phyloP scores from a whole-genome alignment of 1,140 invertebrate species.

The Gyrodactylus salaris region DNA sequence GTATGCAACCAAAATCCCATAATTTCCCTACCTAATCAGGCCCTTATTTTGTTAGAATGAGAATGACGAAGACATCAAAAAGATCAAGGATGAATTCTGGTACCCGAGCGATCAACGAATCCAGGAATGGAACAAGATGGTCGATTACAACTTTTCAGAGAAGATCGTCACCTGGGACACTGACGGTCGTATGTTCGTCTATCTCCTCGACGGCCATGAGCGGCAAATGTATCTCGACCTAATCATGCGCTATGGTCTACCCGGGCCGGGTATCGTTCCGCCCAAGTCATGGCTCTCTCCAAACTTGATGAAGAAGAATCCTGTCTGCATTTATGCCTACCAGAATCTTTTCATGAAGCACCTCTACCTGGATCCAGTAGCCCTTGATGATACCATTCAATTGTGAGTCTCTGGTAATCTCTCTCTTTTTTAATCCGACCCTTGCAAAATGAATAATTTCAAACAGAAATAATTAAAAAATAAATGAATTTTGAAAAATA shows the following conservation, averaged over 20 bases:
- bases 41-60: background rate
- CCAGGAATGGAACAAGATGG: background rate
- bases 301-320: background rate
- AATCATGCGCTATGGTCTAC: background rate
- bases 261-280: background rate
- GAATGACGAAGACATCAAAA: background rate
- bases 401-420: too few species aligned
- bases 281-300: background rate
- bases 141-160: background rate
- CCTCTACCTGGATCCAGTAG: background rate
- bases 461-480: too few species aligned
- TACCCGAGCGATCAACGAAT: background rate
- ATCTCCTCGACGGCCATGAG: background rate
- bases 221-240: background rate
- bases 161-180: background rate
- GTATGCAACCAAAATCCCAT: too few species aligned
- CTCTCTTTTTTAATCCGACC: too few species aligned
- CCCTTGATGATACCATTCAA: background rate
- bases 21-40: too few species aligned
- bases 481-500: too few species aligned
- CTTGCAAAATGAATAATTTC: too few species aligned
- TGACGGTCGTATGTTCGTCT: background rate
- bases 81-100: background rate
- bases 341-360: background rate
- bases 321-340: background rate